Percentiles rank a stretch among this genome's conserved stretches.
phyloP scores from a whole-genome alignment of 2,888 invertebrate species.

The Onthophagus sagittarius region DNA sequence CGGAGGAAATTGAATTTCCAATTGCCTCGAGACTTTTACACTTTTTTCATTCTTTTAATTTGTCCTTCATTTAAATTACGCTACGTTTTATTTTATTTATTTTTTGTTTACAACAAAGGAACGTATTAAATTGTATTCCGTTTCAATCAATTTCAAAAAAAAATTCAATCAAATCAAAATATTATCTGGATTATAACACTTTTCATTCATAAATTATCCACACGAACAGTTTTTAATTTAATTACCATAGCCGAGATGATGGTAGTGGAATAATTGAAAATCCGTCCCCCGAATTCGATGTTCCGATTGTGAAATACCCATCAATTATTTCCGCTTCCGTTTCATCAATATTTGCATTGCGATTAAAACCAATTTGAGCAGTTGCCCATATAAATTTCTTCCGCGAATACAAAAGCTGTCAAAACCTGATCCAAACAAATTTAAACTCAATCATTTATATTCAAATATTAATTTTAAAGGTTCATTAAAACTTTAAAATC shows the following conservation, averaged over 20 bases:
- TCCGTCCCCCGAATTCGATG: background rate
- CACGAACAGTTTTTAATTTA: background rate
- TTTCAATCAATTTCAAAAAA: background rate
- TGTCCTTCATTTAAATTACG: no score
- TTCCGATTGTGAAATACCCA: background rate
- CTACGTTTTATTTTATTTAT: no score
- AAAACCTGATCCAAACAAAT: no score
- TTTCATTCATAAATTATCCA: background rate
- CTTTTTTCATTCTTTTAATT: no score
- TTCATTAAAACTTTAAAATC: background rate
- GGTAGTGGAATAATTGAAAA: background rate
- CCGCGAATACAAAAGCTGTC: no score
- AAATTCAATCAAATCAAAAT: background rate
- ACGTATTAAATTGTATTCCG: no score
- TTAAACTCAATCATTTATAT: background rate
- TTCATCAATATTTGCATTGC: background rate
- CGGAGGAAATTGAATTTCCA: background rate
- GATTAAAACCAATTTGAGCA: background rate
- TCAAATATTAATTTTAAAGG: background rate
- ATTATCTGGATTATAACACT: background rate
- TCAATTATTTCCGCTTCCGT: background rate
- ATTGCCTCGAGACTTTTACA: background rate
- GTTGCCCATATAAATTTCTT: background rate
- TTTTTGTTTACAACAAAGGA: no score
- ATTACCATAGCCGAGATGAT: background rate